Conservation (phyloP, 1,140 invertebrate species). For the Arion vulgaris region DNA sequence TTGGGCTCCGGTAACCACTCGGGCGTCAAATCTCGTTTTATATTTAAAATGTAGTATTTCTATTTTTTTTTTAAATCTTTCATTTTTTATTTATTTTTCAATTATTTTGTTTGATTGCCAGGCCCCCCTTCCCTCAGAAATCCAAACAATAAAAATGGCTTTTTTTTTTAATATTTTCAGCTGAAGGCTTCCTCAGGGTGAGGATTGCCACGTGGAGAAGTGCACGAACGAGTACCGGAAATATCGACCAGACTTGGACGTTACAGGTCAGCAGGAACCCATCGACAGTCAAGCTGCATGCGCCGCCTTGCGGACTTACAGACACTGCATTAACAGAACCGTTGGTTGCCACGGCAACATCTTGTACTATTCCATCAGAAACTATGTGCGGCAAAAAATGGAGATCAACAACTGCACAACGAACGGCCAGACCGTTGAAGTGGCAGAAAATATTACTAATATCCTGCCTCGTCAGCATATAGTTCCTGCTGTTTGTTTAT, state of each 20-base stretch:
- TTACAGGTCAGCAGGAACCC: neutral
- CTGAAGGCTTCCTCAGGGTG: constrained; percentile 9
- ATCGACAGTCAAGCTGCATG: constrained; percentile 64
- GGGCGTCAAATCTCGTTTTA: no score
- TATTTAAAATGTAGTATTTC: no score
- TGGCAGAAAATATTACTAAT: neutral
- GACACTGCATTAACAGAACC: constrained; percentile 65
- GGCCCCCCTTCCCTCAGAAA: no score
- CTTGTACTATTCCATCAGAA: constrained; percentile 68
- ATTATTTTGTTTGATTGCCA: no score
- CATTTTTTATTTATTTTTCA: no score
- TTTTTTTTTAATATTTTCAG: constrained; percentile 13
- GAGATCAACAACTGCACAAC: constrained; percentile 67
- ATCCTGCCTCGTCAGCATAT: constrained; percentile 24
- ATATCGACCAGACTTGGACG: neutral
- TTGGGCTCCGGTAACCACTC: no score
- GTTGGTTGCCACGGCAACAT: constrained; percentile 72
- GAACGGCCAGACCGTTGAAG: constrained; percentile 46
- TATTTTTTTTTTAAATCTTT: no score
- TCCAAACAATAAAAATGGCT: neutral
- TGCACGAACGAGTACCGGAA: constrained; percentile 33
- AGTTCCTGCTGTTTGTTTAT: constrained; percentile 53
- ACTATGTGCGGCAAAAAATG: constrained; percentile 62
- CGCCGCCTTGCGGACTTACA: constrained; percentile 68
- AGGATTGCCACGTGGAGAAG: constrained; percentile 38